A percentile compares a stretch with the other conserved stretches of the same genome.
phyloP scores from a whole-genome alignment of 2,113 vertebrate species.

The Platichthys stellatus region DNA sequence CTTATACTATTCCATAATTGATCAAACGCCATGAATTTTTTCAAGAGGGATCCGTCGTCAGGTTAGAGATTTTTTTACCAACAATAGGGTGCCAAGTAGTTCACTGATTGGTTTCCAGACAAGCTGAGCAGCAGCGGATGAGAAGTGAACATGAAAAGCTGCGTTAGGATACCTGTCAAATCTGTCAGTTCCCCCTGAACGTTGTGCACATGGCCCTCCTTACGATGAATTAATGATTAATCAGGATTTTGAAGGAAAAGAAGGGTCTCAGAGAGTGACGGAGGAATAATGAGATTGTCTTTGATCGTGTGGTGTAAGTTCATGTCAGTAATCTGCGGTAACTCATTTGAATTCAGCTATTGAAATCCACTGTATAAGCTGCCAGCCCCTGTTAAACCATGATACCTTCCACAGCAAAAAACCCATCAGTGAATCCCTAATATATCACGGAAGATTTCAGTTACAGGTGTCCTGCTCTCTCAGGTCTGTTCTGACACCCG shows the following conservation, averaged over 20 bases:
- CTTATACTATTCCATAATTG: constrained; percentile 70
- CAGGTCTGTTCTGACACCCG: constrained; percentile 48
- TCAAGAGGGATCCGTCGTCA: constrained; percentile 57
- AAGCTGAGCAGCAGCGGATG: constrained; percentile 51
- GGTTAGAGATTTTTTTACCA: constrained; percentile 58
- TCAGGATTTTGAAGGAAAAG: constrained; percentile 52
- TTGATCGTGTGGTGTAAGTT: constrained; percentile 58
- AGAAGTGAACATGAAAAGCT: constrained; percentile 67
- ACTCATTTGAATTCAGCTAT: constrained; percentile 44
- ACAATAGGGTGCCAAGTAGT: constrained; percentile 59
- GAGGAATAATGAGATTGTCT: constrained; percentile 67
- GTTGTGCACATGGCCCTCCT: constrained; percentile 30
- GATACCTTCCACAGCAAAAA: constrained; percentile 31
- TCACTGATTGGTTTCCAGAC: constrained; percentile 61
- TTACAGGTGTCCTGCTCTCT: constrained; percentile 44
- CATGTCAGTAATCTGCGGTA: constrained; percentile 56
- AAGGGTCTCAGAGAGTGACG: constrained; percentile 38
- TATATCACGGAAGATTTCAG: constrained; percentile 41
- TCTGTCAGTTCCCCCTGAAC: constrained; percentile 52
- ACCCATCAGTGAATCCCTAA: constrained; percentile 23
- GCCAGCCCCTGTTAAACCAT: constrained; percentile 11
- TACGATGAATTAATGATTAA: constrained; percentile 68
- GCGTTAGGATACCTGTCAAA: constrained; percentile 72
- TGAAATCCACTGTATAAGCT: constrained; percentile 32
- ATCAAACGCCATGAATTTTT: constrained; percentile 64